Conservation (phyloP, 1,140 invertebrate species). For the Lucilia sericata region DNA sequence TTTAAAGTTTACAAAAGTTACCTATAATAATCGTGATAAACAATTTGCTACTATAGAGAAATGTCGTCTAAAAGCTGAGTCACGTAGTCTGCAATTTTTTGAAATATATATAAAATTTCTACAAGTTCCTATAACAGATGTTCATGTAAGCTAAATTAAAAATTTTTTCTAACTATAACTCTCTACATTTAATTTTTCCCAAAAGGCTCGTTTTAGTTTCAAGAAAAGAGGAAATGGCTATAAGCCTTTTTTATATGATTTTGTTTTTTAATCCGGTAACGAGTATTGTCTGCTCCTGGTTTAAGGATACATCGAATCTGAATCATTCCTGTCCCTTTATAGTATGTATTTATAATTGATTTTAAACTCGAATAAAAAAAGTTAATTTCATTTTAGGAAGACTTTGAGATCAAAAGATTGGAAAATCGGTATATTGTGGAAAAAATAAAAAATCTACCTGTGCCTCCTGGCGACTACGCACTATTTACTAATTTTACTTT, state of each 20-base stretch:
- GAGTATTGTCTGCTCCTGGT: not conserved
- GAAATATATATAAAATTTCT: not conserved
- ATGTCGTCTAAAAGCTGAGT: not conserved
- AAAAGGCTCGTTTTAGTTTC: not conserved
- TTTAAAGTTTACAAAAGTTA: too few species aligned
- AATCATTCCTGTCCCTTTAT: not conserved
- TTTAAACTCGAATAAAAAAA: not conserved
- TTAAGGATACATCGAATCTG: not conserved
- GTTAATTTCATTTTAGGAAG: not conserved
- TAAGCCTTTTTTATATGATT: not conserved
- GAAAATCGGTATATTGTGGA: too few species aligned
- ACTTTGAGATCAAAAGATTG: not conserved
- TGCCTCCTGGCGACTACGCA: too few species aligned
- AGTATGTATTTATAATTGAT: too few species aligned
- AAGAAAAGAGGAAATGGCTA: not conserved
- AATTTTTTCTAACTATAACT: too few species aligned
- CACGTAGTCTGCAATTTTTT: not conserved
- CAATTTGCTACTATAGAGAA: not conserved
- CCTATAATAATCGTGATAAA: too few species aligned
- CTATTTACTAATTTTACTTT: too few species aligned
- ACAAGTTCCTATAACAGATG: not conserved
- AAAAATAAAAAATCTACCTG: too few species aligned
- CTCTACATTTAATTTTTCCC: too few species aligned
- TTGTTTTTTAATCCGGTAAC: not conserved
- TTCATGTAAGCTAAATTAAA: not conserved